Evolutionary conservation across 1,140 invertebrate species (phyloP).

Genomic region (Zaprionus capensis): DNA sequence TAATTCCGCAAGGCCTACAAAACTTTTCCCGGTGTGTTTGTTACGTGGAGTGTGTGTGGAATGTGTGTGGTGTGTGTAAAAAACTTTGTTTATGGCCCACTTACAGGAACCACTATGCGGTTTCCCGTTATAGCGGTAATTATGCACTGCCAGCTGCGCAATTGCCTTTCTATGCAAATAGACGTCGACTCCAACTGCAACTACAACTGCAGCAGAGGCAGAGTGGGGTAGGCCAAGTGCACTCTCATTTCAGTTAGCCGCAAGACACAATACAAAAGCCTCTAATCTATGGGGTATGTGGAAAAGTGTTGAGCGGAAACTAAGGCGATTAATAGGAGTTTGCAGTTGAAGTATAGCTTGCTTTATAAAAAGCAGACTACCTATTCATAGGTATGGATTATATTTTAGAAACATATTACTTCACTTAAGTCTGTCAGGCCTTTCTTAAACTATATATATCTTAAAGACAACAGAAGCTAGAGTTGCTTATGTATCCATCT

Average conservation of each 20-base stretch:
- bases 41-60: slow-evolving; percentile 13
- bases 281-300: background rate
- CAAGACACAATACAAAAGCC: background rate
- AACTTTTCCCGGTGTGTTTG: slow-evolving; percentile 48
- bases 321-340: background rate
- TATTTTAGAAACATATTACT: too few species aligned
- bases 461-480: too few species aligned
- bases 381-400: too few species aligned
- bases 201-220: background rate
- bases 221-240: background rate
- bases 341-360: too few species aligned
- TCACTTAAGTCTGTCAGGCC: too few species aligned
- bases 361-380: too few species aligned
- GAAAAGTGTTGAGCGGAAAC: background rate
- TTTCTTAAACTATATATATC: too few species aligned
- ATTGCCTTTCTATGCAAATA: slow-evolving; percentile 62
- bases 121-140: slow-evolving; percentile 62
- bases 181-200: slow-evolving; percentile 16
- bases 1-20: slow-evolving; percentile 61
- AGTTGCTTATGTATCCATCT: too few species aligned
- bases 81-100: slow-evolving; percentile 74
- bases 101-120: slow-evolving; percentile 62
- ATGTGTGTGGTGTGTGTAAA: slow-evolving; percentile 51
- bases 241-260: background rate
- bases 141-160: slow-evolving; percentile 64